A percentile compares a stretch with the other conserved stretches of the same genome.
Conservation (phyloP, 2,113 vertebrate species). For the Coptodon bakossiorum region DNA sequence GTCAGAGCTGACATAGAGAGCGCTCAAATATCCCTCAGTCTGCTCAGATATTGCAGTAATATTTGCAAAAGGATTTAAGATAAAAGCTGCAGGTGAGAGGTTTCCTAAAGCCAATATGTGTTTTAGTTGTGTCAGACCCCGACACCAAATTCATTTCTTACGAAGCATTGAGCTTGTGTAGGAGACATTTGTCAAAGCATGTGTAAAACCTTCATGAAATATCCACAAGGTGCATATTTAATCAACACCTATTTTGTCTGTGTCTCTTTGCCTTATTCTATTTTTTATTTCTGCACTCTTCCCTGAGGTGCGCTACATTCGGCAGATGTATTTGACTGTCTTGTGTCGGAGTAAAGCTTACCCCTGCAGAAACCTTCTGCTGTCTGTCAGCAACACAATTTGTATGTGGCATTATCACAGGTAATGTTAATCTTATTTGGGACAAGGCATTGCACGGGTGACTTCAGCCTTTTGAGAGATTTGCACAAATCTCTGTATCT, state of each 20-base stretch:
- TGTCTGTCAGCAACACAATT: slow-evolving; percentile 16
- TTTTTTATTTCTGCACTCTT: background rate
- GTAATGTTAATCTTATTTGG: slow-evolving; percentile 57
- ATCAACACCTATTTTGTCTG: slow-evolving; percentile 12
- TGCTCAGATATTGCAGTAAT: slow-evolving; percentile 46
- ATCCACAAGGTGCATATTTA: background rate
- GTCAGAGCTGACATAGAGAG: slow-evolving; percentile 55
- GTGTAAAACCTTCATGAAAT: background rate
- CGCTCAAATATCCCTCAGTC: slow-evolving; percentile 47
- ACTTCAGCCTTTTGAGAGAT: slow-evolving; percentile 22
- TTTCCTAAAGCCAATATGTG: slow-evolving; percentile 24
- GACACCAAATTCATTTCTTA: slow-evolving; percentile 13
- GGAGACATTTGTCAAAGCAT: slow-evolving; percentile 24
- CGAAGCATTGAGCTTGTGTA: background rate
- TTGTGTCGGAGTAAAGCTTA: slow-evolving; percentile 6
- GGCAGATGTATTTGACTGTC: background rate
- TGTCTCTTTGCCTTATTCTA: slow-evolving; percentile 4
- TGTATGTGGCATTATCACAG: slow-evolving; percentile 44
- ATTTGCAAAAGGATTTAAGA: slow-evolving; percentile 63
- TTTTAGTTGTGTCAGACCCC: slow-evolving; percentile 16
- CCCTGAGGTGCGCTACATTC: slow-evolving; percentile 18
- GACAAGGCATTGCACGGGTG: slow-evolving; percentile 38
- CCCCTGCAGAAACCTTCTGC: slow-evolving; percentile 19
- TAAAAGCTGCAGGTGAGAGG: slow-evolving; percentile 57
- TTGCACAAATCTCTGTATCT: slow-evolving; percentile 23